Percentiles rank a stretch among this genome's conserved stretches.
These are phyloP conservation scores for Rhinichthys osculus DNA, from an alignment of 2,797 vertebrate species.

Conservation along the genomic window DNA sequence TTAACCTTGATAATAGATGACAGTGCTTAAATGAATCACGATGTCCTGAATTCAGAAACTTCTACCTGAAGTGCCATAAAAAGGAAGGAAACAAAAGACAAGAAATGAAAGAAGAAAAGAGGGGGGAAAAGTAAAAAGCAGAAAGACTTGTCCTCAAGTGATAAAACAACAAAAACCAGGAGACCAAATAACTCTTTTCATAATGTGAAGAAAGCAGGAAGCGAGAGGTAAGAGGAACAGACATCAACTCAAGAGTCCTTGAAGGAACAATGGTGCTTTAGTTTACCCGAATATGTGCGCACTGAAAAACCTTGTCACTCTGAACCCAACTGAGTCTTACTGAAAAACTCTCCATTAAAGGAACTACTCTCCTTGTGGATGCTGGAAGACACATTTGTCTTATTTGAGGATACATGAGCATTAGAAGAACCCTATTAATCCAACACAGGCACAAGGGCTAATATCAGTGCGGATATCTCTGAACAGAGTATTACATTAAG, in stretches of 20 bases:
- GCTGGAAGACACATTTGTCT: slow-evolving; percentile 24
- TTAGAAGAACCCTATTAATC: slow-evolving; percentile 39
- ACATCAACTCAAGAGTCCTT: slow-evolving; percentile 32
- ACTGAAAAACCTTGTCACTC: slow-evolving; percentile 42
- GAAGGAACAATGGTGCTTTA: slow-evolving; percentile 23
- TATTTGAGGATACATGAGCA: slow-evolving; percentile 20
- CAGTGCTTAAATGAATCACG: not conserved
- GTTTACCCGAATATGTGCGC: not conserved
- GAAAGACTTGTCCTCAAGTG: not conserved
- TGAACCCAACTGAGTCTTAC: slow-evolving; percentile 18
- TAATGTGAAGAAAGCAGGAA: slow-evolving; percentile 30
- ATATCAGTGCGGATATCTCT: slow-evolving; percentile 26
- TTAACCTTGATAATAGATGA: not conserved
- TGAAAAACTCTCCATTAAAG: slow-evolving; percentile 37
- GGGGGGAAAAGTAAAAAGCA: not conserved
- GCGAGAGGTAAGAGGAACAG: slow-evolving; percentile 16
- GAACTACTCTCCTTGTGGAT: not conserved
- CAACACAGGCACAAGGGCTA: slow-evolving; percentile 26
- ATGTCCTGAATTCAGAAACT: not conserved
- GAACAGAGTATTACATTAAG: slow-evolving; percentile 13
- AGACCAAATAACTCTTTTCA: slow-evolving; percentile 24
- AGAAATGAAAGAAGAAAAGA: not conserved
- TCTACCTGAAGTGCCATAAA: not conserved
- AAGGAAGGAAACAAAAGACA: not conserved
- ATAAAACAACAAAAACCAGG: slow-evolving; percentile 14